phyloP scores from a whole-genome alignment of 2,113 vertebrate species.

The Strigops habroptila region DNA sequence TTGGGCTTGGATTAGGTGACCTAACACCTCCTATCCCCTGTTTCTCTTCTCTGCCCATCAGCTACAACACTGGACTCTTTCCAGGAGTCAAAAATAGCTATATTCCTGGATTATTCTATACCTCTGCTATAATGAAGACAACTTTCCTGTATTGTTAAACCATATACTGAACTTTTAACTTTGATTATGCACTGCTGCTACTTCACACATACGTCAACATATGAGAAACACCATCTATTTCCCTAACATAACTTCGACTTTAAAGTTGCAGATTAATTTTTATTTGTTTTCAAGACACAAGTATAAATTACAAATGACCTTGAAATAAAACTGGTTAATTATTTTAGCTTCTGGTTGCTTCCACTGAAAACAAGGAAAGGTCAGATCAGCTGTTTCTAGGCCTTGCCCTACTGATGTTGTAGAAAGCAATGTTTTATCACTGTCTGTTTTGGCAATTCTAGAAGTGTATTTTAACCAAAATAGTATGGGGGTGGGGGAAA shows the following conservation, averaged over 20 bases:
- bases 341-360: neutral
- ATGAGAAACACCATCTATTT: neutral
- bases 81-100: constrained; percentile 15
- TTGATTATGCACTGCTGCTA: neutral
- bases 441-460: neutral
- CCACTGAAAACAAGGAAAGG: neutral
- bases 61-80: neutral
- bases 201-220: neutral
- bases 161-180: neutral
- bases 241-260: neutral
- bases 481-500: neutral
- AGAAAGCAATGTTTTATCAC: neutral
- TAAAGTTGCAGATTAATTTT: neutral
- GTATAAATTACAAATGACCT: neutral
- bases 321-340: neutral
- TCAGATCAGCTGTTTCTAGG: neutral
- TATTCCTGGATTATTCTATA: neutral
- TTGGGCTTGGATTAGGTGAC: constrained; percentile 13
- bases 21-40: constrained; percentile 25
- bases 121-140: neutral
- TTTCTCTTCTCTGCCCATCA: constrained; percentile 2
- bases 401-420: neutral
- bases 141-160: neutral
- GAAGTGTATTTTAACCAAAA: neutral
- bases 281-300: neutral